These are phyloP conservation scores for Drosophila helvetica DNA, from an alignment of 2,888 invertebrate genomes.

Conservation along the genomic window DNA sequence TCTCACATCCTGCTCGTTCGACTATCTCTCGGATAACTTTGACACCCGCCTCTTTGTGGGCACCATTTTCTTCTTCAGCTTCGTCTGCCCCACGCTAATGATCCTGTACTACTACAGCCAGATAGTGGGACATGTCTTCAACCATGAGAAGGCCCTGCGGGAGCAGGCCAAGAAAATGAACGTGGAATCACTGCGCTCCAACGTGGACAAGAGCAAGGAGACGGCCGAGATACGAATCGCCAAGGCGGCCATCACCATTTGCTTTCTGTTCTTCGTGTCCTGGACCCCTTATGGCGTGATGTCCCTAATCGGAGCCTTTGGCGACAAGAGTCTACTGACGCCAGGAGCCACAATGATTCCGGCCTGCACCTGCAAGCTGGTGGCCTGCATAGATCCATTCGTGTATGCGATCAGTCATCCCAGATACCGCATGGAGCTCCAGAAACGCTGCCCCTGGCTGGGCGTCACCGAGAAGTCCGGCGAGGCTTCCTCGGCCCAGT, in stretches of 20 bases:
- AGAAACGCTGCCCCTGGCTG: constrained; percentile 90
- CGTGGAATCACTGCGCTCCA: constrained; percentile 90
- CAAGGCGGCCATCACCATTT: constrained; percentile 93
- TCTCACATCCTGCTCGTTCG: constrained; percentile 92
- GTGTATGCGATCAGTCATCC: constrained; percentile 96
- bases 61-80: constrained; percentile 91
- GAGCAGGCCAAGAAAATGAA: constrained; percentile 95
- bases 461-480: constrained; percentile 87
- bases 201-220: constrained; percentile 87
- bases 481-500: constrained; percentile 85
- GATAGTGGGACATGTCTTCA: constrained; percentile 91
- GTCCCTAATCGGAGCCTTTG: constrained; percentile 92
- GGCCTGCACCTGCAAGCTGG: constrained; percentile 92
- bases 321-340: constrained; percentile 88
- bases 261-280: constrained; percentile 92
- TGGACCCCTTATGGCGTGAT: constrained; percentile 95
- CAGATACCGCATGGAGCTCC: constrained; percentile 91
- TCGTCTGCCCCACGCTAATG: constrained; percentile 89
- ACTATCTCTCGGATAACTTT: constrained; percentile 91
- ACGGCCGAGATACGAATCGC: constrained; percentile 93
- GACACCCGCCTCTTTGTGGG: constrained; percentile 91
- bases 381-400: constrained; percentile 96
- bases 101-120: constrained; percentile 93
- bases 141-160: constrained; percentile 91
- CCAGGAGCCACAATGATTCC: constrained; percentile 92